Conservation (phyloP, 2,113 vertebrate genomes). For the Myotis lucifugus region DNA sequence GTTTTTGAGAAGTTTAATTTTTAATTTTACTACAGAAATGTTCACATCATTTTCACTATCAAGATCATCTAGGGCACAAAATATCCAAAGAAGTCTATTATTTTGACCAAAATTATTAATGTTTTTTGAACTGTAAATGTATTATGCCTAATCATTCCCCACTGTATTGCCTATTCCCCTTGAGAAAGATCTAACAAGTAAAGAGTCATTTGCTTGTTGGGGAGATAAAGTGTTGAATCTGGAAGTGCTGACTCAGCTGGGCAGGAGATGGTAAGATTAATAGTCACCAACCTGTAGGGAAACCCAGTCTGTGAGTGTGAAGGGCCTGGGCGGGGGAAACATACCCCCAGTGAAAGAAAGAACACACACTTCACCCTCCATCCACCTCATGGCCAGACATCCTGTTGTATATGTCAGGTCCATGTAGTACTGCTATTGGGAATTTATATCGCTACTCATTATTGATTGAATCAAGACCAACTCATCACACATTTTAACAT, state of each 20-base stretch:
- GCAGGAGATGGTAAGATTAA: slow-evolving; percentile 66
- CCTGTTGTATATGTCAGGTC: neutral
- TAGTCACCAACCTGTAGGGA: slow-evolving; percentile 16
- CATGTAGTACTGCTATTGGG: neutral
- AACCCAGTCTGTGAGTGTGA: slow-evolving; percentile 1
- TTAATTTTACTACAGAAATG: slow-evolving; percentile 59
- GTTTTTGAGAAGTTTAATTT: neutral
- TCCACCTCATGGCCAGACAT: neutral
- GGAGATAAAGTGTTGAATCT: slow-evolving; percentile 51
- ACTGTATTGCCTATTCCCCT: slow-evolving; percentile 36
- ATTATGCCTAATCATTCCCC: slow-evolving; percentile 50
- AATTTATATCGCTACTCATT: slow-evolving; percentile 76
- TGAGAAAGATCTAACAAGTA: neutral
- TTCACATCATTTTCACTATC: slow-evolving; percentile 55
- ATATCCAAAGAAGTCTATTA: slow-evolving; percentile 63
- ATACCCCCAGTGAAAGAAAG: neutral
- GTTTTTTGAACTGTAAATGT: slow-evolving; percentile 60
- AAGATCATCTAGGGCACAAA: slow-evolving; percentile 57
- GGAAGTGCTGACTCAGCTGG: slow-evolving; percentile 63
- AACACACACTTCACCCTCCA: neutral
- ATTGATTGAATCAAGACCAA: slow-evolving; percentile 58
- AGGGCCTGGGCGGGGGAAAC: neutral
- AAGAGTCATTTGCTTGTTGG: slow-evolving; percentile 26
- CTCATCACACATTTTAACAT: slow-evolving; percentile 34
- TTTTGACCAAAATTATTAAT: slow-evolving; percentile 59